These are phyloP conservation scores for Burhinus oedicnemus DNA, from an alignment of 2,113 vertebrate genomes.

Conservation along the genomic window DNA sequence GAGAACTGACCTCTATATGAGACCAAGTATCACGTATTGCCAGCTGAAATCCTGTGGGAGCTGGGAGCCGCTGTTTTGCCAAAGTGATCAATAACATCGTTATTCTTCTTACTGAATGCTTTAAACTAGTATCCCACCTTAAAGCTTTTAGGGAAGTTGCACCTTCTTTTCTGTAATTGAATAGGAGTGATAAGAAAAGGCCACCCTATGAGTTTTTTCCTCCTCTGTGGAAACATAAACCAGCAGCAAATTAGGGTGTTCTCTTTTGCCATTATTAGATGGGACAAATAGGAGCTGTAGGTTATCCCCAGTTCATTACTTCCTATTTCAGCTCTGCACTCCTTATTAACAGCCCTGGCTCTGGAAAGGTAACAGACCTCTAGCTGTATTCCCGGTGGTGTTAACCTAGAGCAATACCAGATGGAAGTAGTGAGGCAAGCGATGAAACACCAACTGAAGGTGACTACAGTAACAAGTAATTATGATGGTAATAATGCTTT, in stretches of 20 bases:
- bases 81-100: not conserved
- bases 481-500: not conserved
- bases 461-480: not conserved
- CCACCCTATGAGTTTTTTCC: fast-evolving
- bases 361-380: not conserved
- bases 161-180: not conserved
- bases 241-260: not conserved
- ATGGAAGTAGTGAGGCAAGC: not conserved
- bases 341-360: not conserved
- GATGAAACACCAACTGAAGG: not conserved
- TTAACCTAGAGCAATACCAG: not conserved
- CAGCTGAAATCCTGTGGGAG: not conserved
- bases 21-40: fast-evolving
- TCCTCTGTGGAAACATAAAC: not conserved
- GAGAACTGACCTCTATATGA: not conserved
- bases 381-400: not conserved
- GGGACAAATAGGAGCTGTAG: not conserved
- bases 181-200: not conserved
- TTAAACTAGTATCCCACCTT: not conserved
- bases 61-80: not conserved
- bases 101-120: not conserved
- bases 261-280: not conserved
- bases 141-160: not conserved
- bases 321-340: not conserved
- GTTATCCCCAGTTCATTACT: not conserved